These are phyloP conservation scores for Drosophila quadrilineata DNA, from an alignment of 1,140 invertebrate genomes.

Conservation along the genomic window DNA sequence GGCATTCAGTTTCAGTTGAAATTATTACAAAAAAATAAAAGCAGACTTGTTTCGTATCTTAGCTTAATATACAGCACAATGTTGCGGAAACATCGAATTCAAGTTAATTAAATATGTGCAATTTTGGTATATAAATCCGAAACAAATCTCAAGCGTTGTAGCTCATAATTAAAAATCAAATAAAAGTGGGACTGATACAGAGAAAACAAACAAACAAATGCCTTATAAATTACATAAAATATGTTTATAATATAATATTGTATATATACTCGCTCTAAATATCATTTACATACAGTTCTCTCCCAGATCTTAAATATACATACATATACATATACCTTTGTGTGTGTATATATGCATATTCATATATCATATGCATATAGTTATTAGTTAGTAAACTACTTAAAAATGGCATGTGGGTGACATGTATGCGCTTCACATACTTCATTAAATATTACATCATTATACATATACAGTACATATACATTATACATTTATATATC, in stretches of 20 bases:
- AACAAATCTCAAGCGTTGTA: slow-evolving; percentile 56
- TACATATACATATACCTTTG: slow-evolving; percentile 7
- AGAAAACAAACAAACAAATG: slow-evolving; percentile 54
- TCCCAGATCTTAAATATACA: slow-evolving; percentile 55
- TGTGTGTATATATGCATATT: slow-evolving; percentile 35
- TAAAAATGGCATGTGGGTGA: slow-evolving; percentile 73
- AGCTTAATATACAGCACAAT: slow-evolving; percentile 29
- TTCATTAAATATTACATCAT: slow-evolving; percentile 48
- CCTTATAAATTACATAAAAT: slow-evolving; percentile 73
- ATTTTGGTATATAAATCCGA: slow-evolving; percentile 55
- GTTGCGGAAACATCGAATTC: neutral
- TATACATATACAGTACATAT: slow-evolving; percentile 72
- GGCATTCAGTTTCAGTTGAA: slow-evolving; percentile 29
- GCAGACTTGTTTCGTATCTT: slow-evolving; percentile 27
- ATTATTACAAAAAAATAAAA: slow-evolving; percentile 12
- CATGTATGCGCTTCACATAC: slow-evolving; percentile 57
- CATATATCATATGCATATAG: slow-evolving; percentile 30
- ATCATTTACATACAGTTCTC: slow-evolving; percentile 66
- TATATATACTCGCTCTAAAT: slow-evolving; percentile 44
- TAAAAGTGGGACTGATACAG: no score
- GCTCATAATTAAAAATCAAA: slow-evolving; percentile 36
- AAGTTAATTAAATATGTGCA: slow-evolving; percentile 8
- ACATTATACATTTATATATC: slow-evolving; percentile 72
- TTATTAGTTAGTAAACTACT: slow-evolving; percentile 65
- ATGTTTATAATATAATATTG: slow-evolving; percentile 54